These are phyloP conservation scores for Rapana venosa DNA, from an alignment of 2,888 invertebrate species.

Conservation along the genomic window DNA sequence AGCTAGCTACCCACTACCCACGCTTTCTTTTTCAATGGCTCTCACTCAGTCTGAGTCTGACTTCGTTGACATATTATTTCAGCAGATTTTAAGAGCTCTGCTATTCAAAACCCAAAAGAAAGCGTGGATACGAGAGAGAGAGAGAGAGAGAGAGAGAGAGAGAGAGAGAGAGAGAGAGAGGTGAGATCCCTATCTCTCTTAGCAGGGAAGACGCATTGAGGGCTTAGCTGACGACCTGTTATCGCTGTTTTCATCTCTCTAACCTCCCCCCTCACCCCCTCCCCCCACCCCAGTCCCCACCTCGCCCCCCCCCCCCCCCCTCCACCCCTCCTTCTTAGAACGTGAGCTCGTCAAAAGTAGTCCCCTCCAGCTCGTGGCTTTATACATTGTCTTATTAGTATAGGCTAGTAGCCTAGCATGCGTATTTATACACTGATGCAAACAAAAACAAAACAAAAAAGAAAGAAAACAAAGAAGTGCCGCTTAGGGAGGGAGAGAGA, in stretches of 20 bases:
- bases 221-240: slow-evolving; percentile 3
- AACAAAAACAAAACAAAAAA: too few relatives aligned
- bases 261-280: too few relatives aligned
- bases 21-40: not conserved
- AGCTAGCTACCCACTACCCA: too few relatives aligned
- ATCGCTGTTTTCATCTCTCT: slow-evolving; percentile 16
- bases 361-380: slow-evolving; percentile 14
- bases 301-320: too few relatives aligned
- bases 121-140: not conserved
- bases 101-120: not conserved
- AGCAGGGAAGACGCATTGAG: not conserved
- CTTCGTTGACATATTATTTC: slow-evolving; percentile 33
- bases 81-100: slow-evolving; percentile 12
- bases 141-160: not conserved
- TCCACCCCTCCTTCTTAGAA: not conserved
- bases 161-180: not conserved
- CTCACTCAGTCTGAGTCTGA: slow-evolving; percentile 2
- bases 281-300: too few relatives aligned
- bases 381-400: not conserved
- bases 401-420: not conserved
- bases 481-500: too few relatives aligned
- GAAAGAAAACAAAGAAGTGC: too few relatives aligned
- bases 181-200: not conserved
- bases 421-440: slow-evolving; percentile 11
- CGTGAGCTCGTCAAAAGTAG: slow-evolving; percentile 19